Conservation (phyloP, 2,888 invertebrate species). For the Andrena bucephala region DNA sequence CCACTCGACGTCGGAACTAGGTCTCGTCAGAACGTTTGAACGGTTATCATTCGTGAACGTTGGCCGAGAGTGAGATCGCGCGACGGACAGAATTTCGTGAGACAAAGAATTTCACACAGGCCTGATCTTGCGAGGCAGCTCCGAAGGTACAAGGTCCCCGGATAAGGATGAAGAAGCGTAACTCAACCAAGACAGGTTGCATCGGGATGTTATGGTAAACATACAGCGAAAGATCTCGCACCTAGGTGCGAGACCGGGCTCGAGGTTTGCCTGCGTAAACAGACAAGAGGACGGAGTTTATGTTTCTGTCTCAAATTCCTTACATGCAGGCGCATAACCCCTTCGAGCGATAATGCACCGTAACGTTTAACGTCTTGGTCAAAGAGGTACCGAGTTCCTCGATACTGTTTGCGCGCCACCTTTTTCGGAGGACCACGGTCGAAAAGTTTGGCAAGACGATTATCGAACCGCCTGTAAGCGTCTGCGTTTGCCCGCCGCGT, state of each 20-base stretch:
- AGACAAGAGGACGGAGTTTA: slow-evolving; percentile 79
- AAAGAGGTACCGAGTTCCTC: slow-evolving; percentile 67
- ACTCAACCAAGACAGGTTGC: slow-evolving; percentile 81
- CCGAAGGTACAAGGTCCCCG: slow-evolving; percentile 67
- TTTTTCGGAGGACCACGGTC: slow-evolving; percentile 67
- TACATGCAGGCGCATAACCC: slow-evolving; percentile 75
- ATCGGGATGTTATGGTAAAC: slow-evolving; percentile 83
- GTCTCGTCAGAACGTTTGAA: slow-evolving; percentile 26
- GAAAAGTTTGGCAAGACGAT: slow-evolving; percentile 75
- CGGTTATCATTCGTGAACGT: not conserved
- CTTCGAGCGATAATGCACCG: slow-evolving; percentile 73
- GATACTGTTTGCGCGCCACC: slow-evolving; percentile 66
- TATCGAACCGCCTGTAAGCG: slow-evolving; percentile 70
- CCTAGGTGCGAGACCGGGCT: slow-evolving; percentile 84
- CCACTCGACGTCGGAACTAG: slow-evolving; percentile 11
- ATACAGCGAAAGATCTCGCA: slow-evolving; percentile 84
- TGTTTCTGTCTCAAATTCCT: slow-evolving; percentile 84
- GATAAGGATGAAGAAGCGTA: slow-evolving; percentile 69
- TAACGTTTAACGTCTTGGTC: slow-evolving; percentile 76
- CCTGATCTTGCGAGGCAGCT: slow-evolving; percentile 54
- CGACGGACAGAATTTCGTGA: slow-evolving; percentile 59
- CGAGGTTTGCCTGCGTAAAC: slow-evolving; percentile 82
- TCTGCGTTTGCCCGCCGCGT: slow-evolving; percentile 57
- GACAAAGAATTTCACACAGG: slow-evolving; percentile 73
- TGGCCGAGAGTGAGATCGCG: not conserved